Evolutionary conservation across 2,797 vertebrate genomes (phyloP).

Genomic region (Malacoraja senta): DNA sequence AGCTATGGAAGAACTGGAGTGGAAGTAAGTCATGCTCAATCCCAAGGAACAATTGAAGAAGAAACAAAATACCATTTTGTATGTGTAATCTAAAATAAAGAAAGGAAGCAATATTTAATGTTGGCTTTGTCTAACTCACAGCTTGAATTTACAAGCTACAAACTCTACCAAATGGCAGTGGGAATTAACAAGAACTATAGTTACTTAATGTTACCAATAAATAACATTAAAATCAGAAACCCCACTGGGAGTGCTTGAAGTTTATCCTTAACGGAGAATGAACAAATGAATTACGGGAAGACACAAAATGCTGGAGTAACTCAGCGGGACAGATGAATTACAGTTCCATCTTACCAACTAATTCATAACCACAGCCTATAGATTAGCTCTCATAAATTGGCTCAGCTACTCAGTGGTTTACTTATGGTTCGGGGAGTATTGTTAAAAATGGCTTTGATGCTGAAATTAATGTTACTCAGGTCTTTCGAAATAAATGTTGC

Average conservation of each 20-base stretch:
- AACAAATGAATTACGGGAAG: not conserved
- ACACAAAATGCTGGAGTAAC: no score
- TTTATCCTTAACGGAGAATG: no score
- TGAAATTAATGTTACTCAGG: not conserved
- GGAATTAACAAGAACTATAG: constrained; percentile 6
- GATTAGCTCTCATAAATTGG: not conserved
- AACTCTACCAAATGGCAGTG: not conserved
- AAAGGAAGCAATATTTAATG: not conserved
- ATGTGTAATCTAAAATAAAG: not conserved
- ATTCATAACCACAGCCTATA: not conserved
- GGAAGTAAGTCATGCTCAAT: no score
- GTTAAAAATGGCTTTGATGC: not conserved
- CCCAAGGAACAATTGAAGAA: no score
- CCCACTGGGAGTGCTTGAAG: not conserved
- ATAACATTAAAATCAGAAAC: not conserved
- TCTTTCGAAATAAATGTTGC: no score
- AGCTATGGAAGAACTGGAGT: no score
- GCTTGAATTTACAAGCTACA: not conserved
- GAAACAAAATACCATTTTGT: not conserved
- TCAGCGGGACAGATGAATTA: not conserved
- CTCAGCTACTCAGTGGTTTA: not conserved
- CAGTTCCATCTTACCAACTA: not conserved
- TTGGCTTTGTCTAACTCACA: not conserved
- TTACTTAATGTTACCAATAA: not conserved
- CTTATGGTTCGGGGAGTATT: not conserved